Percentiles rank a stretch among this genome's conserved stretches.
Conservation (phyloP, 2,113 vertebrate species). For the Pituophis catenifer region DNA sequence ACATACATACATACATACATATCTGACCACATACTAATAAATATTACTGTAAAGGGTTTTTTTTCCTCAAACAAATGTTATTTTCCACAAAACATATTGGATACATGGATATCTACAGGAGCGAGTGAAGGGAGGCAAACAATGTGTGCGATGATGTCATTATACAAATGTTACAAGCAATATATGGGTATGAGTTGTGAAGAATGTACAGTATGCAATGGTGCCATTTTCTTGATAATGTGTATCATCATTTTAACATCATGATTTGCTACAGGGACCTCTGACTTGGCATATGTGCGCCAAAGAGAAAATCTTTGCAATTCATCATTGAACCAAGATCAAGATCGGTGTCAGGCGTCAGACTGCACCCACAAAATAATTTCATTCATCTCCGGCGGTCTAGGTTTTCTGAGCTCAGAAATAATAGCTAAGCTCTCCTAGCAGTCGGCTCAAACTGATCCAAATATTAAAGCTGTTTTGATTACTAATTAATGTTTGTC, state of each 20-base stretch:
- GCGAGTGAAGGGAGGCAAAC: background rate
- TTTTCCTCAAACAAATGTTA: background rate
- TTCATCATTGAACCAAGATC: background rate
- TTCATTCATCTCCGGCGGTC: conserved; percentile 19
- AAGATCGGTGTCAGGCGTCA: background rate
- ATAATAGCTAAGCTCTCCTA: background rate
- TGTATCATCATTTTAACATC: background rate
- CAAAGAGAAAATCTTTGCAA: background rate
- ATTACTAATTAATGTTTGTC: background rate
- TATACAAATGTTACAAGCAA: background rate
- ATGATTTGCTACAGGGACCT: background rate
- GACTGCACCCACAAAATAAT: background rate
- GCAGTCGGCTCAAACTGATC: conserved; percentile 8
- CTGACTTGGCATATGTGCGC: background rate
- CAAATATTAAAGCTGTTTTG: background rate
- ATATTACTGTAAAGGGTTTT: background rate
- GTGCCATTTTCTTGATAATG: background rate
- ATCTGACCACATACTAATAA: background rate
- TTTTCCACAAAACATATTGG: background rate
- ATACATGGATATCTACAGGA: background rate
- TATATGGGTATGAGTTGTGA: background rate
- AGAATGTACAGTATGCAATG: background rate
- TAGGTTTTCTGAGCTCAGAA: conserved; percentile 7
- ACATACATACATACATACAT: background rate
- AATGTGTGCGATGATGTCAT: background rate